A percentile compares a stretch with the other conserved stretches of the same genome.
phyloP scores from a whole-genome alignment of 35 echinoderm and acorn worm genomes.

The Ophioderma brevispina region DNA sequence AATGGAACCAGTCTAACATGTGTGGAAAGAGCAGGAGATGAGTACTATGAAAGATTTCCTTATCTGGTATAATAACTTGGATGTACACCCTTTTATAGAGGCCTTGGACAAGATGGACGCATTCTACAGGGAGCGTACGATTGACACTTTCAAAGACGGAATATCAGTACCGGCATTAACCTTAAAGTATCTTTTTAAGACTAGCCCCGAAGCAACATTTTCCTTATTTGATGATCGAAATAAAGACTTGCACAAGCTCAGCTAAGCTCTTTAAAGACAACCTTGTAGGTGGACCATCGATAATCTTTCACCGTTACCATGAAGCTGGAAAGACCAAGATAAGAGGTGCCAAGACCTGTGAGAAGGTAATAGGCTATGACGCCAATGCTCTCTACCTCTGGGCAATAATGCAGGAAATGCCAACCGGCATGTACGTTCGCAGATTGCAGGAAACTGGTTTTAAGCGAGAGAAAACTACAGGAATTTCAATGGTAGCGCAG shows the following conservation, averaged over 20 bases:
- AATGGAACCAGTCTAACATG: too few relatives aligned
- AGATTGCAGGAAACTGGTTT: conserved; percentile 28
- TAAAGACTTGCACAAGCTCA: conserved; percentile 8
- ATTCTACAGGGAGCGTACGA: conserved; percentile 18
- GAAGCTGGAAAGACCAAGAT: conserved; percentile 36
- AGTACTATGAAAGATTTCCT: not conserved
- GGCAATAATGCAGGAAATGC: conserved; percentile 63
- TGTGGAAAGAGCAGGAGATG: conserved; percentile 12
- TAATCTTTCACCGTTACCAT: conserved; percentile 55
- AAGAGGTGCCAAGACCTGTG: conserved; percentile 37
- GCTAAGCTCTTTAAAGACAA: conserved; percentile 30
- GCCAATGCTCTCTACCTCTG: conserved; percentile 72
- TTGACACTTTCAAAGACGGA: conserved; percentile 30
- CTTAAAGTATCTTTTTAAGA: conserved; percentile 18
- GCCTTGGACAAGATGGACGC: conserved; percentile 16
- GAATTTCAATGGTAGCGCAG: not conserved
- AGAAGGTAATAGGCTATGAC: conserved; percentile 47
- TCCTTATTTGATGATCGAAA: not conserved
- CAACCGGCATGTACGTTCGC: conserved; percentile 45
- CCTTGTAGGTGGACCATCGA: conserved; percentile 54
- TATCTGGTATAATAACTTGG: conserved; percentile 22
- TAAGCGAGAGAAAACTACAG: conserved; percentile 12
- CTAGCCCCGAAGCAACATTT: not conserved
- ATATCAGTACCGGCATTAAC: conserved; percentile 29
- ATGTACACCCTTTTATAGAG: conserved; percentile 24